phyloP scores from a whole-genome alignment of 2,888 invertebrate species.

The Dimorphilus gyrociliatus region DNA sequence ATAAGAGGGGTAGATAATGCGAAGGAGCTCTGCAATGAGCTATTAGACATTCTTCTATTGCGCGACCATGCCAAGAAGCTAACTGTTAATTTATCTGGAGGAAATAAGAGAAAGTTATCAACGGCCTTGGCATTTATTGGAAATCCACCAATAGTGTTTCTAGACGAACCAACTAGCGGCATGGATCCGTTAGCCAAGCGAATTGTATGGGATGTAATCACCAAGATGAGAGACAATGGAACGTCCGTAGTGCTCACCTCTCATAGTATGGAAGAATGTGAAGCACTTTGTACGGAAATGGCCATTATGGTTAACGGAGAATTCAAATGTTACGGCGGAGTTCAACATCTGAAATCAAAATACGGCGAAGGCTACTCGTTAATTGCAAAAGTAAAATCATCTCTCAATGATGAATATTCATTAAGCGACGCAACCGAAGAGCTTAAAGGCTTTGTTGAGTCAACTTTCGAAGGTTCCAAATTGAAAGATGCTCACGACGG shows the following conservation, averaged over 20 bases:
- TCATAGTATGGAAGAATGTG: conserved; percentile 66
- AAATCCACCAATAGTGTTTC: conserved; percentile 50
- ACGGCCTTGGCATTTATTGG: conserved; percentile 61
- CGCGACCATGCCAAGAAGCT: conserved; percentile 37
- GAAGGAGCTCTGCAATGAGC: too few species aligned
- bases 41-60: too few species aligned
- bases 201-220: conserved; percentile 58
- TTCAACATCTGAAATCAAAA: conserved; percentile 53
- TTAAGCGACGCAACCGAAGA: conserved; percentile 7
- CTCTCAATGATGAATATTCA: conserved; percentile 16
- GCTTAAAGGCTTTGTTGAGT: conserved; percentile 5
- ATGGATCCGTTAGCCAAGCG: conserved; percentile 63
- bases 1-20: conserved; percentile 41
- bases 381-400: conserved; percentile 41
- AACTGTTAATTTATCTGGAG: conserved; percentile 46
- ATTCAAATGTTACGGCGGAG: conserved; percentile 55
- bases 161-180: conserved; percentile 43
- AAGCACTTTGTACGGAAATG: conserved; percentile 57
- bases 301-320: conserved; percentile 59
- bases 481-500: conserved; percentile 40
- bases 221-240: conserved; percentile 50
- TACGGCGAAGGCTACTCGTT: conserved; percentile 54
- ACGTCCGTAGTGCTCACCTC: conserved; percentile 61
- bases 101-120: conserved; percentile 61
- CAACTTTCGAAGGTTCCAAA: conserved; percentile 8